These are phyloP conservation scores for Pollimyrus isidori DNA, from an alignment of 2,113 vertebrate species.

Conservation along the genomic window DNA sequence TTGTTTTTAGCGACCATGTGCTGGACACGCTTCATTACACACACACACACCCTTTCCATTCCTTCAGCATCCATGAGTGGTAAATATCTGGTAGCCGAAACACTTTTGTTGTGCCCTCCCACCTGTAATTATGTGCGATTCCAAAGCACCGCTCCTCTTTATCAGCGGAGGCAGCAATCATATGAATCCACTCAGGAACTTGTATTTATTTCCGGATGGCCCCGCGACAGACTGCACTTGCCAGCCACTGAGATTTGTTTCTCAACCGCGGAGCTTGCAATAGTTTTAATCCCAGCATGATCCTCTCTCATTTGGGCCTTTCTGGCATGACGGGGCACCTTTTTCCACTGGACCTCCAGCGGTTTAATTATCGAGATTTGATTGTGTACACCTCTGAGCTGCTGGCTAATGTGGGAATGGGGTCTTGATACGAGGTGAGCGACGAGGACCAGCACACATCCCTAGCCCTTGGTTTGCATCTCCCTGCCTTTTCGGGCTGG, in stretches of 20 bases:
- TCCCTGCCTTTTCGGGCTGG: not conserved
- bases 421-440: constrained; percentile 21
- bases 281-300: not conserved
- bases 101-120: not conserved
- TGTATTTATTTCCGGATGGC: not conserved
- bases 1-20: not conserved
- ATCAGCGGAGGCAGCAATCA: constrained; percentile 9
- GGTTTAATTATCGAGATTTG: constrained; percentile 20
- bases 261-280: not conserved
- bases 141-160: not conserved
- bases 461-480: not conserved
- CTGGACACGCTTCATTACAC: not conserved
- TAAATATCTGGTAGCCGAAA: constrained; percentile 19
- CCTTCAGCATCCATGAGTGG: not conserved
- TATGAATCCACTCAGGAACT: not conserved
- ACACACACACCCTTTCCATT: not conserved
- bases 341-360: not conserved
- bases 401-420: not conserved
- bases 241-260: not conserved
- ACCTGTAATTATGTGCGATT: constrained; percentile 25
- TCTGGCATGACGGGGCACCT: not conserved
- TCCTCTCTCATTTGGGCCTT: not conserved
- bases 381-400: not conserved
- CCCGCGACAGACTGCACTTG: not conserved
- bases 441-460: not conserved